Base-by-base conservation (phyloP, 1,140 invertebrate genomes). In the Sweltsa coloradensis region DNA sequence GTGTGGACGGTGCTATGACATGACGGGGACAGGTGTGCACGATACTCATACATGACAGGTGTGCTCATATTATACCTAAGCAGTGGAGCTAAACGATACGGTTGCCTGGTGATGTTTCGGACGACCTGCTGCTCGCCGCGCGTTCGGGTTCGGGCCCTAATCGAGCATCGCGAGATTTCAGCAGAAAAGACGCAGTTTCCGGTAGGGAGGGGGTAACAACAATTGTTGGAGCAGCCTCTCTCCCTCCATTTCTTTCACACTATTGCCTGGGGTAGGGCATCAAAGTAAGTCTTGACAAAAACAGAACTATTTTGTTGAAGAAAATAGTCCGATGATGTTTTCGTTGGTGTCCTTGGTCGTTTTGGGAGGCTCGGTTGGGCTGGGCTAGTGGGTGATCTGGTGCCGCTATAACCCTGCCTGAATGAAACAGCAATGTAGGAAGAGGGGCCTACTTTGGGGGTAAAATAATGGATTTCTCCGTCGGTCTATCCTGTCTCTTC, bases 111-210 rank as follows among this genome's bases (percentile, higher is more conserved):
- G n/a, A 31, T 31, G 27, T 7, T 40, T 23, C 37, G 37, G 37
- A 13, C 37, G 7, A 3, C 13, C 14, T 40, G 9, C 24, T 9
- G 21, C 2, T 0, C n/a, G 37, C 19, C 37, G 19, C 37, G 37
- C 19, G 37, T 23, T 23, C n/a, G 34, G 34, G 5, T 5, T 16
- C 2, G 37, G 37, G 19, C 37, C 37, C 16, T 5, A 13, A 40
- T 22, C 16, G 37, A 40, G 37, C 37, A 19, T 40, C 16, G 37
- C 19, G 24, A 40, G 21, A 23, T 13, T 19, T 19, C 21, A 40
- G 37, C 37, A 40, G 37, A 40, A 40, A 40, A 40, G 18, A 40
- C 37, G 37, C 37, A 40, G 37, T 40, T 40, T 40, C 37, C 37
- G 21, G 24, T 21, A 11, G 21, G 21, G 37, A 23, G 37, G 37